Percentiles rank a stretch among this genome's conserved stretches.
Evolutionary conservation across 2,888 invertebrate genomes (phyloP).

Genomic region (Aproaerema taeniolella): DNA sequence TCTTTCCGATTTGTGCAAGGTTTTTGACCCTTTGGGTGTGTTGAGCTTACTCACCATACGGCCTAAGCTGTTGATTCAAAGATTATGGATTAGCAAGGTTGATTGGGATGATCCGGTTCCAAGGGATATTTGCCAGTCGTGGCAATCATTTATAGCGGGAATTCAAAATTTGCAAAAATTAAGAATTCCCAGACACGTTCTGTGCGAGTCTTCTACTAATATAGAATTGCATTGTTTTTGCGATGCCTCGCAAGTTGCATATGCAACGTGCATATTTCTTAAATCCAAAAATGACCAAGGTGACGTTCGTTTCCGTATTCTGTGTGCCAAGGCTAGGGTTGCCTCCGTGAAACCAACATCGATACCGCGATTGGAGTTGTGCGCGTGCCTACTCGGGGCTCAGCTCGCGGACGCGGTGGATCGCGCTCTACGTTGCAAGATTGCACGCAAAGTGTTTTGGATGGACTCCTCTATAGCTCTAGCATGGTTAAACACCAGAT

Average conservation of each 20-base stretch:
- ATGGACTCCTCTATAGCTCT: constrained; percentile 22
- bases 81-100: neutral
- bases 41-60: neutral
- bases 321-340: constrained; percentile 21
- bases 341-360: constrained; percentile 18
- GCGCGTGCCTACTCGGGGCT: constrained; percentile 19
- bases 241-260: constrained; percentile 3
- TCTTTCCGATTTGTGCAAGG: neutral
- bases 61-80: neutral
- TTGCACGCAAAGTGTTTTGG: constrained; percentile 16
- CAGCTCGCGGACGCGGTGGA: constrained; percentile 11
- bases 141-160: neutral
- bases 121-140: neutral
- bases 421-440: constrained; percentile 6
- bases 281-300: neutral
- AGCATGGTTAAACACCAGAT: constrained; percentile 17
- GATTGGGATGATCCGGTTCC: constrained; percentile 3
- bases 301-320: too few relatives aligned
- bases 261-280: neutral
- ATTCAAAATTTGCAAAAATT: neutral
- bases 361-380: constrained; percentile 23
- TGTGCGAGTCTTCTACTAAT: neutral
- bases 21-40: neutral
- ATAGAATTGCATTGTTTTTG: constrained; percentile 1
- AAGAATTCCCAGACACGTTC: constrained; percentile 1